phyloP scores from a whole-genome alignment of 2,797 vertebrate genomes.

The Xyrichtys novacula region DNA sequence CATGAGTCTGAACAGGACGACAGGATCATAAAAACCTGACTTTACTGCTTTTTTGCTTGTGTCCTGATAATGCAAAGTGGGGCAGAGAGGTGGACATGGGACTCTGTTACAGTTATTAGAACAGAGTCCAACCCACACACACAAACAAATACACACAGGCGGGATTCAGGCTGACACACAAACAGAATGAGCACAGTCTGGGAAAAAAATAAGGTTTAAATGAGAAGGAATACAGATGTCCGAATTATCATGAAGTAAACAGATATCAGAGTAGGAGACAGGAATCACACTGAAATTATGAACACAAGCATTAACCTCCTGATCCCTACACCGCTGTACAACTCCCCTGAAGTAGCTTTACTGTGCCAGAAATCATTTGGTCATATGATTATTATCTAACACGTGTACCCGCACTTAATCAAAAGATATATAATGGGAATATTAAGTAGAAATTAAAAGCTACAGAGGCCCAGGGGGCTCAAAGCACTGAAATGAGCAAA shows the following conservation, averaged over 20 bases:
- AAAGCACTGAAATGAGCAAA: background rate
- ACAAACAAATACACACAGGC: constrained; percentile 2
- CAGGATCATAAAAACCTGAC: background rate
- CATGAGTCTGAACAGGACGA: background rate
- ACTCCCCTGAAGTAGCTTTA: background rate
- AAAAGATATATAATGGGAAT: background rate
- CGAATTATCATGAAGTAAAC: background rate
- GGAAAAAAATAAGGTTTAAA: background rate
- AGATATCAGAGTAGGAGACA: background rate
- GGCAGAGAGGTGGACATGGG: background rate
- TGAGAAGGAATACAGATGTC: background rate
- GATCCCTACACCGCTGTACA: background rate
- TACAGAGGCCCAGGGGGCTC: background rate
- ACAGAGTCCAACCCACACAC: background rate
- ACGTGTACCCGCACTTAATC: background rate
- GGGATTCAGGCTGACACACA: background rate
- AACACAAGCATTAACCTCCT: background rate
- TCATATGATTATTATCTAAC: background rate
- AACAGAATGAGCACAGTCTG: background rate
- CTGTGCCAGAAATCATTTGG: background rate
- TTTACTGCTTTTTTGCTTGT: background rate
- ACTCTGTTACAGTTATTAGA: background rate
- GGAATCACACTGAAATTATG: background rate
- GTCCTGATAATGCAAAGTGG: background rate
- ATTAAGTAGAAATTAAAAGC: background rate